phyloP scores from a whole-genome alignment of 2,113 vertebrate species.

The Ifrita kowaldi region DNA sequence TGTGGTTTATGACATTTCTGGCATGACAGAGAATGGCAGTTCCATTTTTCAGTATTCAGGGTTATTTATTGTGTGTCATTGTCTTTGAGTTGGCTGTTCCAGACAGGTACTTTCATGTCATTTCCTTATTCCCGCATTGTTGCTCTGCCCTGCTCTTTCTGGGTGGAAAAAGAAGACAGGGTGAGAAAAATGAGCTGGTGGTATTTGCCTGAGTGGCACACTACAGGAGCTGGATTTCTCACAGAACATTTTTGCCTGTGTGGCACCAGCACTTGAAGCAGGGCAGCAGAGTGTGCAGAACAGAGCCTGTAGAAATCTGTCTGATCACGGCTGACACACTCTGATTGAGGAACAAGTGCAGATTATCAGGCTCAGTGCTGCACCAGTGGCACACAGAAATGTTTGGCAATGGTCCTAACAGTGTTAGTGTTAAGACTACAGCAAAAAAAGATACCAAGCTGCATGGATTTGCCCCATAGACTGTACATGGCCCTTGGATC shows the following conservation, averaged over 20 bases:
- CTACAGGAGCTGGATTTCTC: neutral
- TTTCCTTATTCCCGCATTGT: neutral
- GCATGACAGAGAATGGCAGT: neutral
- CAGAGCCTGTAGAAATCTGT: neutral
- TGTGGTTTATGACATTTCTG: neutral
- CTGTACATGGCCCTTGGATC: rapidly evolving
- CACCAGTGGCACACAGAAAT: neutral
- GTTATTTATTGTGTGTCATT: neutral
- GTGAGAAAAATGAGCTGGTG: neutral
- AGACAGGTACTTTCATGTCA: neutral
- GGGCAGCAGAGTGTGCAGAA: neutral
- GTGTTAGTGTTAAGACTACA: neutral
- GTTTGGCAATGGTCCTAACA: neutral
- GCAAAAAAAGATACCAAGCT: neutral
- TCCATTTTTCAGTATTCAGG: neutral
- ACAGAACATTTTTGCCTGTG: neutral
- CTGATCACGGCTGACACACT: neutral
- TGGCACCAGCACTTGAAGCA: neutral
- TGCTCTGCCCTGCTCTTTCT: neutral
- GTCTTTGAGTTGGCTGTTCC: neutral
- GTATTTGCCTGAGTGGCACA: neutral
- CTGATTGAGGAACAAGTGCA: neutral
- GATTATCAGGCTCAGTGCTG: neutral
- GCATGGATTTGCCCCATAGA: neutral
- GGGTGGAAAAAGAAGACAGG: neutral